Percentiles rank a stretch among this genome's conserved stretches.
These are phyloP conservation scores for Pollicipes pollicipes DNA, from an alignment of 1,140 invertebrate species.

Conservation along the genomic window DNA sequence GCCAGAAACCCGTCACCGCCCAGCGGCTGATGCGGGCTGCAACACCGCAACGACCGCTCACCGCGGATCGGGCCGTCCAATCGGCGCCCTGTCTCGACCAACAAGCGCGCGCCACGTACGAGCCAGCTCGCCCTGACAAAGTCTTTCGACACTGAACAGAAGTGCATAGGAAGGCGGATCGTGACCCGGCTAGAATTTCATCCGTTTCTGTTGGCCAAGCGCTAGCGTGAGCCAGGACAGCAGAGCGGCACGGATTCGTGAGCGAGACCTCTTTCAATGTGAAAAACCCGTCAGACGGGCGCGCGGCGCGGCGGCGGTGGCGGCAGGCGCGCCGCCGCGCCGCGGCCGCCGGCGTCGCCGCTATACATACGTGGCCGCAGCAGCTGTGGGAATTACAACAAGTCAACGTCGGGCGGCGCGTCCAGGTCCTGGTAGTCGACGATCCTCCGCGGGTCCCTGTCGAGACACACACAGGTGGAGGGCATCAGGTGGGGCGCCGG, in stretches of 20 bases:
- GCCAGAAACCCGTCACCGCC: neutral
- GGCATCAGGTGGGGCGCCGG: neutral
- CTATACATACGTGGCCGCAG: neutral
- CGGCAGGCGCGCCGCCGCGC: too few relatives aligned
- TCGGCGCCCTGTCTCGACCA: too few relatives aligned
- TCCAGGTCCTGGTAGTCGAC: slow-evolving; percentile 69
- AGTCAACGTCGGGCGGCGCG: slow-evolving; percentile 50
- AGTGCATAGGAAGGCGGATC: neutral
- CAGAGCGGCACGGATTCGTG: neutral
- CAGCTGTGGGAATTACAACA: slow-evolving; percentile 32
- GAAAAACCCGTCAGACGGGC: neutral
- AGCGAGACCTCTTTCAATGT: neutral
- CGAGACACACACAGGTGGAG: neutral
- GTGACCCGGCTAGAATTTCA: neutral
- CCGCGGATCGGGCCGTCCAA: neutral
- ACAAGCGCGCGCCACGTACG: too few relatives aligned
- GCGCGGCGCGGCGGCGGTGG: too few relatives aligned
- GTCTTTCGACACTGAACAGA: neutral
- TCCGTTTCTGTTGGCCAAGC: too few relatives aligned
- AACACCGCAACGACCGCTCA: neutral
- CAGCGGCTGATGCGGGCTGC: neutral
- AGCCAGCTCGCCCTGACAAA: too few relatives aligned
- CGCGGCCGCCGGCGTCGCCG: too few relatives aligned
- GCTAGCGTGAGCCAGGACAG: too few relatives aligned
- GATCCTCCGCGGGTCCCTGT: slow-evolving; percentile 41